Evolutionary conservation across 2,888 invertebrate species (phyloP), one percentile per base, ranked within the genome.

Genomic region (Suillia variegata): DNA sequence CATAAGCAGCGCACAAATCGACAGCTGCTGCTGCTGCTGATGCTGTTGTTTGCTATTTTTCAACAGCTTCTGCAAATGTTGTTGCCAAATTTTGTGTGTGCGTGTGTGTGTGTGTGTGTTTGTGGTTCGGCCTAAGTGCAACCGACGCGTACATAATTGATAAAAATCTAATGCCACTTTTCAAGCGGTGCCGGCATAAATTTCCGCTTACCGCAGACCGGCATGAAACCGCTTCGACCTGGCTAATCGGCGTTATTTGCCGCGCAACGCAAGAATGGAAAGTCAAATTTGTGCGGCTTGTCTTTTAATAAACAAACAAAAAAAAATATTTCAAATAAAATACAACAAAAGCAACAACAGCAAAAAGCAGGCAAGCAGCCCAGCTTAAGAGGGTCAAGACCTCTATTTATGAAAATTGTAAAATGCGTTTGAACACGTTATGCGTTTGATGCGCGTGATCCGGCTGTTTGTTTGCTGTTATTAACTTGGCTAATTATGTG

Each of bases 401-500:
- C 18, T 45, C 45, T 6, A 18, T 45, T 45, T 45, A 45, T 18
- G 45, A 20, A 45, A 45, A 17, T 45, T 3, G 18, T 20, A 17
- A 45, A 45, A 45, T 45, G 45, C 45, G 45, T 45, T 20, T 20
- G 20, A 6, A 13, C 18, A 18, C 45, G 45, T 45, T 5, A 17
- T 4, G 20, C 45, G 45, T 45, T 20, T 18, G 18, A n/a, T 38
- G 15, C 6, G 38, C 38, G 4, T 45, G 45, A 45, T 45, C 18
- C 17, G 18, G 4, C 45, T 17, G 45, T 20, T 6, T 13, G 5
- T 45, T 45, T 3, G 45, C 45, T 3, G 18, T 45, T 45, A 6
- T 18, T 18, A 20, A 45, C 45, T 45, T 45, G 45, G 45, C 45
- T 45, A 45, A 45, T 45, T 45, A 45, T 45, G 45, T 17, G 20